phyloP scores from a whole-genome alignment of 2,888 invertebrate genomes.

The Perizoma flavofasciatum region DNA sequence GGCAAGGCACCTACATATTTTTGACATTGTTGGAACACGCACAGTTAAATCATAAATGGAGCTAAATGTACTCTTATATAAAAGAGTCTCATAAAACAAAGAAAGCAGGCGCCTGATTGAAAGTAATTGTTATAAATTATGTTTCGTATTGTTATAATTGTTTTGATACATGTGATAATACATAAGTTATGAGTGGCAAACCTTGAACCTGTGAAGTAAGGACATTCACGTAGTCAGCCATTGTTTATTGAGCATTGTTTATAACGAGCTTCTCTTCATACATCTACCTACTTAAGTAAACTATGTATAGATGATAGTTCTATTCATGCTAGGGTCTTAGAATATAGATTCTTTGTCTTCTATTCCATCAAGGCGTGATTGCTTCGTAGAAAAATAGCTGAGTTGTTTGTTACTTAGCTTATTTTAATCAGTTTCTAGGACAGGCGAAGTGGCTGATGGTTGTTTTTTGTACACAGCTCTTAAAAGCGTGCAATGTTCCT shows the following conservation, averaged over 20 bases:
- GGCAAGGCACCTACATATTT: too few species aligned
- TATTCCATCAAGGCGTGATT: background rate
- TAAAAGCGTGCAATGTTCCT: too few species aligned
- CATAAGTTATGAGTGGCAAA: constrained; percentile 60
- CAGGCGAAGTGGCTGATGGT: background rate
- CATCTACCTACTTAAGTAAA: constrained; percentile 13
- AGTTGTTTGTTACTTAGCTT: background rate
- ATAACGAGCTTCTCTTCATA: constrained; percentile 39
- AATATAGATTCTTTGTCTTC: too few species aligned
- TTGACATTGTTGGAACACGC: too few species aligned
- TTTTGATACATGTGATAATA: constrained; percentile 59
- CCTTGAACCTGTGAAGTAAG: constrained; percentile 75
- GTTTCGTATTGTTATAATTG: constrained; percentile 27
- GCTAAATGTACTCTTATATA: background rate
- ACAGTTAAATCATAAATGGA: too few species aligned
- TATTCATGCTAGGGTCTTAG: background rate
- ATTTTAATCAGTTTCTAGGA: too few species aligned
- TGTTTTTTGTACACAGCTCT: background rate
- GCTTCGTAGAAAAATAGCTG: background rate
- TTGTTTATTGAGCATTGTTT: constrained; percentile 57
- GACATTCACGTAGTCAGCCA: constrained; percentile 61
- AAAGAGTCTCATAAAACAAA: constrained; percentile 11
- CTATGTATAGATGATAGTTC: background rate
- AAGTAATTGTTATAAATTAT: constrained; percentile 27
- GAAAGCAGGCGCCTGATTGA: constrained; percentile 13